A percentile compares a stretch with the other conserved stretches of the same genome.
phyloP scores from a whole-genome alignment of 2,797 vertebrate species.

The Gorsachius magnificus region DNA sequence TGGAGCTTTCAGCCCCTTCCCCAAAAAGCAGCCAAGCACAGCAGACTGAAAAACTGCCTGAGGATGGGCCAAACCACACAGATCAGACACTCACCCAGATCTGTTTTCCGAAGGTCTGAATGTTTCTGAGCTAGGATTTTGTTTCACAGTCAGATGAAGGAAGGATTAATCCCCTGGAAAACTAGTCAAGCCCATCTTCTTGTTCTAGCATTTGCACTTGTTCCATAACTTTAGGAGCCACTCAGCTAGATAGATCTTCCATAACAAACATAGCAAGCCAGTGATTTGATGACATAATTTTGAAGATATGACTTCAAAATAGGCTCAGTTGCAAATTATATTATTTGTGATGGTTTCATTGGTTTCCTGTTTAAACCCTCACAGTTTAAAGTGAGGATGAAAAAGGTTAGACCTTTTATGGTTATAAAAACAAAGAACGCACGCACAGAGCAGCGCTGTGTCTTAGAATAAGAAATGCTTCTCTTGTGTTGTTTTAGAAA shows the following conservation, averaged over 20 bases:
- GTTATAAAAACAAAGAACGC: neutral
- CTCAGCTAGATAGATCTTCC: neutral
- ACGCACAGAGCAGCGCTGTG: neutral
- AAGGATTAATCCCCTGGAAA: slow-evolving; percentile 23
- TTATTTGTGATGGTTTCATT: neutral
- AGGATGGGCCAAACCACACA: slow-evolving; percentile 38
- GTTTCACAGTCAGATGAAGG: slow-evolving; percentile 21
- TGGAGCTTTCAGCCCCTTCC: slow-evolving; percentile 20
- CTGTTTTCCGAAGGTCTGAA: slow-evolving; percentile 12
- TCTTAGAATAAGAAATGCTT: neutral
- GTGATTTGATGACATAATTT: neutral
- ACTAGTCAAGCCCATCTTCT: slow-evolving; percentile 22
- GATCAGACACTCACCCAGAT: neutral
- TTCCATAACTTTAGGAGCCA: neutral
- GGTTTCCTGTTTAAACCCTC: neutral
- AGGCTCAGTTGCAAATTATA: neutral
- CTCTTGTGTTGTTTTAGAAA: neutral
- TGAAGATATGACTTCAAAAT: slow-evolving; percentile 1
- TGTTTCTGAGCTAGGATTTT: slow-evolving; percentile 26
- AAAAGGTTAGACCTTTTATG: neutral
- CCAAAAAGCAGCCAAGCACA: slow-evolving; percentile 25
- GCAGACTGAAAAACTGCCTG: neutral
- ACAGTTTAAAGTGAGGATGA: neutral
- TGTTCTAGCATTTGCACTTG: neutral
- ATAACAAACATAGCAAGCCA: neutral